Evolutionary conservation across 2,888 invertebrate species (phyloP), one percentile per base, ranked within the genome.

Genomic region (Drosophila robusta): DNA sequence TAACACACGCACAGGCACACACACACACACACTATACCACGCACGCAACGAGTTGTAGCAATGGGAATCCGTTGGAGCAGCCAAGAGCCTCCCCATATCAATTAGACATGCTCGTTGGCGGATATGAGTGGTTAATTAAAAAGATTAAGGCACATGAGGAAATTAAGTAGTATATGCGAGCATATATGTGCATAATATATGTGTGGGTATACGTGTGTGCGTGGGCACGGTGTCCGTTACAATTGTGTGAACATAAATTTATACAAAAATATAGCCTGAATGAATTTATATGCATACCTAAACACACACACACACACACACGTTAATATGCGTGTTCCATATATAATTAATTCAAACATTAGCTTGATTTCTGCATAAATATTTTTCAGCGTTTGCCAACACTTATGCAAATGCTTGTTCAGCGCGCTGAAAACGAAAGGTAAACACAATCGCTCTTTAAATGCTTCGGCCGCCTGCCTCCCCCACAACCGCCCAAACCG

Each of bases 111-210:
- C 75, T 85, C 76, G 56, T 68, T 49, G 65, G 66, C 86, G 85
- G 87, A 82, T 87, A 85, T 87, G 77, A 87, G 86, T 82, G 83
- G 85, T 87, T 85, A 87, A 85, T 85, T 87, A 85, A 85, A 85
- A 85, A 79, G 87, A 85, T 85, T 87, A 83, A 24, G 64, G 66
- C 70, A 54, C 68, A 71, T 51, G 51, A 60, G 67, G 34, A 72
- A 72, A 75, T 83, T 72, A 65, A 64, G 32, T 56, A 61, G 32
- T 56, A 61, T 39, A 34, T 42, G 9, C 16, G 8, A 26, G 46
- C 49, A 6, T 9, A 12, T 16, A 22, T 36, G 26, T 56, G 34
- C 32, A 49, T 57, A 44, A n/a, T 14, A 9, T 38, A 8, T n/a
- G 38, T 55, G 38, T 42, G 38, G 49, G 38, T 38, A 22, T 14